These are phyloP conservation scores for Heliconius ethilla DNA, from an alignment of 2,888 invertebrate genomes.

Conservation along the genomic window DNA sequence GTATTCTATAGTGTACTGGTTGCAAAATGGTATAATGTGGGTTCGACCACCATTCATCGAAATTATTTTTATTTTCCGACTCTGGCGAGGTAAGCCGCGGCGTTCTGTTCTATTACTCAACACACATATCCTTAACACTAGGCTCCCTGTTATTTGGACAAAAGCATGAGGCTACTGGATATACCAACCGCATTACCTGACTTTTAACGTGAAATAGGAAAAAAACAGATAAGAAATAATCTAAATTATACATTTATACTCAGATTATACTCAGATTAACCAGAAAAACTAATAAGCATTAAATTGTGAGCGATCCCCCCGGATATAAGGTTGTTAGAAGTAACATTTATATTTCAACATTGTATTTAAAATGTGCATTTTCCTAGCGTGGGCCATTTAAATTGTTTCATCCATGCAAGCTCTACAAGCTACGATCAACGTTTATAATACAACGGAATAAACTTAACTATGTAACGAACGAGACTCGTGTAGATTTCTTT, in stretches of 20 bases:
- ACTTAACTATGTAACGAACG: neutral
- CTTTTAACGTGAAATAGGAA: neutral
- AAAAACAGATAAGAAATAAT: neutral
- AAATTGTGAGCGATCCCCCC: neutral
- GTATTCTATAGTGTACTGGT: too few relatives aligned
- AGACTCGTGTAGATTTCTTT: neutral
- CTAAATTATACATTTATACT: neutral
- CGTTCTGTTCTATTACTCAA: neutral
- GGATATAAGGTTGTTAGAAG: conserved; percentile 6
- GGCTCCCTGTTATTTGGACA: too few relatives aligned
- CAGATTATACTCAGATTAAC: too few relatives aligned
- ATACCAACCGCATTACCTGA: too few relatives aligned
- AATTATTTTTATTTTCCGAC: neutral
- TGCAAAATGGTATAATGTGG: too few relatives aligned
- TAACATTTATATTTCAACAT: conserved; percentile 13
- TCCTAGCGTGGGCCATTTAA: neutral
- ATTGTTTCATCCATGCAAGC: neutral
- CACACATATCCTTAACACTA: too few relatives aligned
- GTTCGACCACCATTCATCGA: neutral
- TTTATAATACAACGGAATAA: conserved; percentile 3
- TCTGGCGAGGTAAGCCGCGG: neutral
- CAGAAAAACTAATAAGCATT: conserved; percentile 3
- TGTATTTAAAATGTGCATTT: conserved; percentile 18
- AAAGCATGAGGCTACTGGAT: too few relatives aligned
- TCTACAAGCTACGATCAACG: neutral